Conservation (phyloP, 1,140 invertebrate species). For the Zaprionus taronus region DNA sequence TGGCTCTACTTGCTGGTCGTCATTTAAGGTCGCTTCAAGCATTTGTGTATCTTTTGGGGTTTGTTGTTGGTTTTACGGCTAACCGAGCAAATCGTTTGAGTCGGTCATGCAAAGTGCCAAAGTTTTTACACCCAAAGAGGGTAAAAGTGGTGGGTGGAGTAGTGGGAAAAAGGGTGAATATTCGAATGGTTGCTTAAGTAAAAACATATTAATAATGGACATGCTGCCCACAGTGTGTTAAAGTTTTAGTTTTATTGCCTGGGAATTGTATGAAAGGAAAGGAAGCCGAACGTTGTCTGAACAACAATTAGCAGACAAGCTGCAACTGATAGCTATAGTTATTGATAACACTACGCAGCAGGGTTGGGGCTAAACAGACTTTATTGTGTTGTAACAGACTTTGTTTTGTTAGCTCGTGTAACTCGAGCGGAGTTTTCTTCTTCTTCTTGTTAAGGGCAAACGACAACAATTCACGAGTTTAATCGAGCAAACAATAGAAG, state of each 20-base stretch:
- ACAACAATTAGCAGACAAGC: slow-evolving; percentile 33
- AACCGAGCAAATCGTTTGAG: slow-evolving; percentile 76
- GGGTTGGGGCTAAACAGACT: background rate
- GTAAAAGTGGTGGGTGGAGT: background rate
- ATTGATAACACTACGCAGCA: slow-evolving; percentile 13
- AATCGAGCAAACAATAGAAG: slow-evolving; percentile 14
- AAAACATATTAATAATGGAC: slow-evolving; percentile 52
- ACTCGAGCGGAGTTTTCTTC: background rate
- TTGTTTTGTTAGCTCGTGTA: background rate
- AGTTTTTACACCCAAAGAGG: slow-evolving; percentile 60
- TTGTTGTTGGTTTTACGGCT: slow-evolving; percentile 61
- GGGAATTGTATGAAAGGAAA: slow-evolving; percentile 17
- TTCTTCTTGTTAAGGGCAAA: background rate
- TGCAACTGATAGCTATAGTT: slow-evolving; percentile 31
- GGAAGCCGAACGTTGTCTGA: background rate
- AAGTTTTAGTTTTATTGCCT: slow-evolving; percentile 44
- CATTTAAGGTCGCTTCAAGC: slow-evolving; percentile 69
- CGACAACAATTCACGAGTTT: background rate
- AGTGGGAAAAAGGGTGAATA: background rate
- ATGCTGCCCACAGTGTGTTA: slow-evolving; percentile 33
- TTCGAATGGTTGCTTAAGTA: slow-evolving; percentile 46
- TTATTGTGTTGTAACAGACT: background rate
- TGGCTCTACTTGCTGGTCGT: slow-evolving; percentile 27
- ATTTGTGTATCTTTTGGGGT: slow-evolving; percentile 66
- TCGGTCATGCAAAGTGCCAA: slow-evolving; percentile 75